Evolutionary conservation across 2,113 vertebrate genomes (phyloP), one percentile per base, ranked within the genome.

Genomic region (Taurulus bubalis): DNA sequence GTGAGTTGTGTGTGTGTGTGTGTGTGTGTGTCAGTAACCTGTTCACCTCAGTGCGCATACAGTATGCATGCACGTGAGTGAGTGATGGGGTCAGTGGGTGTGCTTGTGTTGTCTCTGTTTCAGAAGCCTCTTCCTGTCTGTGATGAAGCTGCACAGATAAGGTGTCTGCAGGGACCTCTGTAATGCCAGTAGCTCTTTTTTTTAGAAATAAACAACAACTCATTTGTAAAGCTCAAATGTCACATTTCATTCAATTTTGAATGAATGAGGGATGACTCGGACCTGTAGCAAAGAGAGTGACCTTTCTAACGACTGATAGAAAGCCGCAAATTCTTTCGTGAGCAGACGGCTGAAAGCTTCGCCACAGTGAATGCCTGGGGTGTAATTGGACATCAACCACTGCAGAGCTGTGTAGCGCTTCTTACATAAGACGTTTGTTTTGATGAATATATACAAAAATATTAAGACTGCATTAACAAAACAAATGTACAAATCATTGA

Each of bases 1-100:
- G 97, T 98, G 92, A 28, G 80, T 49, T 71, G 72, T 66, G n/a
- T 28, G 62, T 20, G 7, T 75, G 38, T 55, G 18, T 60, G 40
- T 63, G 38, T 51, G 56, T 66, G 51, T 73, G 77, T 70, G 30
- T 32, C 18, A 45, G 34, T 45, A 70, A 64, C 80, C 77, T 74
- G 80, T 68, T 84, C 32, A 71, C 60, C 38, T 62, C 24, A 55
- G 24, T 83, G 51, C 36, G 42, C 55, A 70, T 53, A 38, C 82
- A 69, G 51, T 74, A 28, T 83, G 47, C 24, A 42, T 73, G 38
- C 5, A 20, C 22, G 73, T 75, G 56, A 55, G 70, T 85, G 73
- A 75, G 49, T 59, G 69, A 59, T 73, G 40, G 68, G 58, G 58
- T 86, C 20, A 38, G 40, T 47, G 67, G 38, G 56, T 30, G 42